Base-by-base conservation (phyloP, 2,113 vertebrate genomes). In the Halichoeres trimaculatus region DNA sequence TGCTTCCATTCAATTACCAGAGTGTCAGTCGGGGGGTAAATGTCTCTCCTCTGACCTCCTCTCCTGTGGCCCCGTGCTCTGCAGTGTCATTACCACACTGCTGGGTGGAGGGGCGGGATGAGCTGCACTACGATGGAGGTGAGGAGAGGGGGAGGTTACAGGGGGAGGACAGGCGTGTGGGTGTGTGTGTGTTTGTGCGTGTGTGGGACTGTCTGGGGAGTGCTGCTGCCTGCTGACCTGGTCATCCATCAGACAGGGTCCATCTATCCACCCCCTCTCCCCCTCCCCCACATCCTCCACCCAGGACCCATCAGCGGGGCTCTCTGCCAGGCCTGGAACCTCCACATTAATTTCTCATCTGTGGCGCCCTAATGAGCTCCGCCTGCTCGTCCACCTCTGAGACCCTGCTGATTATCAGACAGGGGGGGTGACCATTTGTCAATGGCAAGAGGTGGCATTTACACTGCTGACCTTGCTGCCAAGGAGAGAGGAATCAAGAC, bases 331-430 rank as follows among this genome's bases (percentile, higher is more conserved):
- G 56, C 67, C 76, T 80, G 79, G 81, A 88, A 81, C 84, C 81
- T 85, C 83, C 85, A 88, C 90, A 93, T 93, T 92, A 88, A 93
- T 94, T 90, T 91, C 88, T 90, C 84, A 88, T 93, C 85, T 89
- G 80, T 74, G 85, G 76, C 47, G 51, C 78, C 86, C 88, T 93
- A 94, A 93, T 92, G 92, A 93, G 91, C 87, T 79, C 88, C 85
- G 87, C 91, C 92, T 91, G 92, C 83, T 91, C 81, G 60, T 83
- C 91, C 82, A 90, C 91, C 88, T 91, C 78, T 60, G 90, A 91
- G 88, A 91, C 89, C 89, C 85, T 24, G 35, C 91, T 91, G 91
- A 92, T 93, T 93, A 92, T 83, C 86, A 85, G 80, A 88, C 78
- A 54, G 86, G 24, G 78, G 77, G 76, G 72, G 77, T 24, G 14